Evolutionary conservation across 2,888 invertebrate genomes (phyloP).

Genomic region (Agonopterix alstromeriana): DNA sequence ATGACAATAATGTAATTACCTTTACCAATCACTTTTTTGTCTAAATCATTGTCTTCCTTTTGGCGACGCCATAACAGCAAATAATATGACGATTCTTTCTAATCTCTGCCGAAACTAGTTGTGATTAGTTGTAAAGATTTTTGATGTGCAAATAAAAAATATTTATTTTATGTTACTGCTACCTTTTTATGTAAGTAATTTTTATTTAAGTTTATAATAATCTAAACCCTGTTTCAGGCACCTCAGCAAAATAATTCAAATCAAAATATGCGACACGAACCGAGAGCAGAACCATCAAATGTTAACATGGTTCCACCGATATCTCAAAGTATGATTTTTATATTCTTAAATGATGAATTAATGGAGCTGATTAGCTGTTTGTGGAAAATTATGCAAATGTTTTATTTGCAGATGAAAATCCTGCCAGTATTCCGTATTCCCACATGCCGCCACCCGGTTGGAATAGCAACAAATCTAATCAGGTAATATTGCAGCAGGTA

Average conservation of each 20-base stretch:
- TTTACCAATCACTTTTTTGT: too few species aligned
- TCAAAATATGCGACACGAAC: constrained; percentile 47
- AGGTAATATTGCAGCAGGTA: constrained; percentile 49
- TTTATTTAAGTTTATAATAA: too few species aligned
- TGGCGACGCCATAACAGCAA: too few species aligned
- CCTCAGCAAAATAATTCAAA: constrained; percentile 40
- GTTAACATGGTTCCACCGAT: constrained; percentile 59
- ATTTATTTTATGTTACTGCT: too few species aligned
- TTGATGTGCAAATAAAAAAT: too few species aligned
- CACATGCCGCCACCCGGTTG: constrained; percentile 56
- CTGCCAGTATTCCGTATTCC: constrained; percentile 45
- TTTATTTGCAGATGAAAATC: constrained; percentile 40
- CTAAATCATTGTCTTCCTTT: too few species aligned
- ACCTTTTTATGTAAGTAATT: too few species aligned
- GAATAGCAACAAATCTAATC: constrained; percentile 59
- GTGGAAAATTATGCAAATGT: constrained; percentile 1
- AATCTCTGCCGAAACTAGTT: too few species aligned
- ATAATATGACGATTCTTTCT: too few species aligned
- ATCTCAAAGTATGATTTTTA: constrained; percentile 23
- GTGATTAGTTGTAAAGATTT: too few species aligned
- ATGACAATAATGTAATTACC: constrained; percentile 30
- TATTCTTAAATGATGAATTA: neutral
- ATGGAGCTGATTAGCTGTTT: neutral
- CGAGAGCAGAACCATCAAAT: constrained; percentile 44
- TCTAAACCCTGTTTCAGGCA: constrained; percentile 18